Base-by-base conservation (phyloP, 2,888 invertebrate species). In the Maniola hyperantus region DNA sequence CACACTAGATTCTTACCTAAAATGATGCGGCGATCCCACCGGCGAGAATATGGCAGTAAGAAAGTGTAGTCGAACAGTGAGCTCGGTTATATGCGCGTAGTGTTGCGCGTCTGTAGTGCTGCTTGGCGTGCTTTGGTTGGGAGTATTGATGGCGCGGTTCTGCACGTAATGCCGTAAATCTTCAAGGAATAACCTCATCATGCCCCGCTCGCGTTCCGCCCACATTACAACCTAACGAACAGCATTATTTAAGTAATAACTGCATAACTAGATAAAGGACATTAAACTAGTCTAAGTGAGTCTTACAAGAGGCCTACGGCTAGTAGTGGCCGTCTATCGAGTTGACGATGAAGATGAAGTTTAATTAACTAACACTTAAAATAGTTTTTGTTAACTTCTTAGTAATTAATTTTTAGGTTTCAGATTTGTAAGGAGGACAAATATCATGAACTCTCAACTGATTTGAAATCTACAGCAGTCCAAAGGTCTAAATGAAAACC, bases 131-230 rank as follows among this genome's bases (percentile, higher is more conserved):
- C 36, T 48, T 13, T 50, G 50, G 36, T 33, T 60, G 18, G 50
- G 39, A 5, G 34, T 18, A 13, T 6, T 36, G 13, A 50, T 13
- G 11, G 82, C 82, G 67, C 80, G 71, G 68, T 76, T 75, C 66
- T 71, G 79, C 83, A 83, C 85, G 84, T 88, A 98, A 74, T 95
- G 95, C 63, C 96, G 95, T 58, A 98, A 90, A 85, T 98, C 97
- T 78, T 96, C 96, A 76, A 99, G 97, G 87, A 98, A 98, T 81
- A 97, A 95, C 11, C 96, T 95, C 96, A 98, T 97, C 98, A 99
- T 98, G 75, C 96, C 95, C 76, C 97, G 96, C 79, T 98, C 97
- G 51, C 96, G 94, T 80, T 98, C 98, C 6, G 98, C 98, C 98
- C 98, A 98, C 89, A 97, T 95, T 4, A 98, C 97, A 73, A 97